Conservation (phyloP, 2,113 vertebrate species). For the Carassius gibelio region DNA sequence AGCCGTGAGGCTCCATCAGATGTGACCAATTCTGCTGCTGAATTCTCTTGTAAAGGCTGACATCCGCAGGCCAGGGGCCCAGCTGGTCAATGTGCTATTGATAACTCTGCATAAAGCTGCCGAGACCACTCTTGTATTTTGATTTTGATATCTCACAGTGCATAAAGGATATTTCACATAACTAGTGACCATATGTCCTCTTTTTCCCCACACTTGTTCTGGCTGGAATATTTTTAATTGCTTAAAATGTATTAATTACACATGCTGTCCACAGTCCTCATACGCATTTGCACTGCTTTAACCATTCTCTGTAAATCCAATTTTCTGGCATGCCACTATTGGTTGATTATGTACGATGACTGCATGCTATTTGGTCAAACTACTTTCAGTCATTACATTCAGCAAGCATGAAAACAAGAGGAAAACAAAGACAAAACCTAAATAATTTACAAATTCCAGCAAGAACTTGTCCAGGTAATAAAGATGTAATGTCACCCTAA, state of each 20-base stretch:
- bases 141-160: not conserved
- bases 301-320: not conserved
- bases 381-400: not conserved
- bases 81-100: slow-evolving; percentile 24
- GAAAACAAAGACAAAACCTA: too few species aligned
- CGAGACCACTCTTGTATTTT: not conserved
- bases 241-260: not conserved
- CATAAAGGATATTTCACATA: not conserved
- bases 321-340: not conserved
- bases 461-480: too few species aligned
- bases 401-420: not conserved
- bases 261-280: not conserved
- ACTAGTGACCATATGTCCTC: not conserved
- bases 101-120: slow-evolving; percentile 6
- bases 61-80: slow-evolving; percentile 2
- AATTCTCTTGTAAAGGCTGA: not conserved
- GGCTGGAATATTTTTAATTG: too few species aligned
- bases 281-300: not conserved
- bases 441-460: too few species aligned
- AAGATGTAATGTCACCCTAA: too few species aligned
- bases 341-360: not conserved
- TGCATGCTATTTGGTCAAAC: not conserved
- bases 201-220: not conserved
- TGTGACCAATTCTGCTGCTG: slow-evolving; percentile 10
- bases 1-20: not conserved